These are phyloP conservation scores for Poeciliopsis turrubarensis DNA, from an alignment of 2,113 vertebrate genomes.

Conservation along the genomic window DNA sequence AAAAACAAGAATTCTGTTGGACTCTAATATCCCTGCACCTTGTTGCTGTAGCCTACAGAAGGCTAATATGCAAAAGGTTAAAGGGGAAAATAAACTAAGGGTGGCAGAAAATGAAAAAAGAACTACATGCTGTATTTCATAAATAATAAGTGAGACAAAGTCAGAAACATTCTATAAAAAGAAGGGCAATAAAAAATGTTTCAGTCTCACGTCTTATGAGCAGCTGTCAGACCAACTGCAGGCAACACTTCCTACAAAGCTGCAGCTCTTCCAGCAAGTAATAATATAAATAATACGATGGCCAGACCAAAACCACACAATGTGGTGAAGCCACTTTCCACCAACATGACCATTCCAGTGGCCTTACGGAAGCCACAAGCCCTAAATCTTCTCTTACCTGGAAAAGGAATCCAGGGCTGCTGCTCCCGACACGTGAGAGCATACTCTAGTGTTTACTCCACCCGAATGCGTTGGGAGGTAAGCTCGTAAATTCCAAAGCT, in stretches of 20 bases:
- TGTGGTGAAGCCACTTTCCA: constrained; percentile 45
- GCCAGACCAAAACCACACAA: constrained; percentile 27
- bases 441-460: constrained; percentile 38
- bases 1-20: neutral
- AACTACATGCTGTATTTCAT: neutral
- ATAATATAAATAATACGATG: constrained; percentile 10
- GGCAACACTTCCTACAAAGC: constrained; percentile 19
- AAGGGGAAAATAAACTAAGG: constrained; percentile 2
- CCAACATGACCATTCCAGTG: constrained; percentile 48
- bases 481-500: constrained; percentile 62
- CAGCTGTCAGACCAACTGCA: constrained; percentile 22
- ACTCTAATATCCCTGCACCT: constrained; percentile 37
- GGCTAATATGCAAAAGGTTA: neutral
- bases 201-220: constrained; percentile 18
- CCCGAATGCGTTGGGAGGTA: constrained; percentile 20
- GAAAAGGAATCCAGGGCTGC: constrained; percentile 36
- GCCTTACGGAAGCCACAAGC: constrained; percentile 43
- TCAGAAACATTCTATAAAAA: constrained; percentile 14
- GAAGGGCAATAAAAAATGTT: constrained; percentile 19
- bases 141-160: constrained; percentile 17
- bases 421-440: constrained; percentile 19
- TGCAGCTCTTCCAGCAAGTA: neutral
- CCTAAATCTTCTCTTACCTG: constrained; percentile 36
- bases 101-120: constrained; percentile 15
- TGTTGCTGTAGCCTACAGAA: constrained; percentile 31